Base-by-base conservation (phyloP, 2,797 vertebrate genomes). In the Podarcis siculus region DNA sequence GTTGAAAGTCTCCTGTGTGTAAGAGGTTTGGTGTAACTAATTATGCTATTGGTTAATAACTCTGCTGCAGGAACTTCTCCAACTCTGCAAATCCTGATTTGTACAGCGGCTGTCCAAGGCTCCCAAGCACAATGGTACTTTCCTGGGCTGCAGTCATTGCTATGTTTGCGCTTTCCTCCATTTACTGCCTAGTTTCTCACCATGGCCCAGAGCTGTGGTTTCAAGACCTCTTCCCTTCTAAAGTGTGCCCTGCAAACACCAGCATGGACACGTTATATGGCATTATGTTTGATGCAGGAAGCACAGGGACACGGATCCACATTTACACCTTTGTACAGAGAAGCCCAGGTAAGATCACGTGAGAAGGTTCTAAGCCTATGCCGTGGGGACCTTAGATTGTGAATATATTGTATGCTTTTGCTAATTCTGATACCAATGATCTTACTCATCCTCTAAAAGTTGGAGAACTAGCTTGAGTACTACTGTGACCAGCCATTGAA, bases 261-360 rank as follows among this genome's bases (percentile, higher is more conserved):
- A 97, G 95, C 88, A 95, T 77, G 80, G 92, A 97, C 83, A 96
- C 97, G 64, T 98, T 98, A 96, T 98, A 98, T 93, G 98, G 98
- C 94, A 97, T 99, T 96, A 99, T 99, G 98, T 99, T 99, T 92
- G 99, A 99, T 1, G 99, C 99, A 0, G 99, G 99, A 92, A 99
- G 99, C 97, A 99, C 98, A 71, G 99, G 99, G 95, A 99, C 98
- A 37, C 97, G 99, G 80, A 99, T 99, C 96, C 99, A 99, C 91
- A 97, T 99, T 96, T 99, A 99, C 85, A 99, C 97, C 79, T 99
- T 99, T 96, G 98, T 98, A 92, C 98, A 99, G 95, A 98, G 97
- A 93, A 97, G 97, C 90, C 96, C 98, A 94, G 98, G 99, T 99
- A 89, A 97, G 95, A 95, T 79, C 58, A 13, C 0, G 0, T 87